A percentile compares a stretch with the other conserved stretches of the same genome.
phyloP scores from a whole-genome alignment of 1,140 invertebrate species.

The Campoletis sonorensis region DNA sequence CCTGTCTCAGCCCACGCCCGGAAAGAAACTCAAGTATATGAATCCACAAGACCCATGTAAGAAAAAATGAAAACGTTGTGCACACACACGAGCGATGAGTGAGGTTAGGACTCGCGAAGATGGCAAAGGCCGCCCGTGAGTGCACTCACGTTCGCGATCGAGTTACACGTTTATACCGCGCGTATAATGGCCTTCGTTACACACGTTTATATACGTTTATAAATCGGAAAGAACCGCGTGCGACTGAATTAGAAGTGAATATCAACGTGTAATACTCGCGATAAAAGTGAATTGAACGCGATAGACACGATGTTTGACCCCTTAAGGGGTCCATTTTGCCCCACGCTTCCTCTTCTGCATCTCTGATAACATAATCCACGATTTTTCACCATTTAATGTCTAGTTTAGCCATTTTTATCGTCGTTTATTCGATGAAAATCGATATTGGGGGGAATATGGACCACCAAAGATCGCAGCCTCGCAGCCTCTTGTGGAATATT shows the following conservation, averaged over 20 bases:
- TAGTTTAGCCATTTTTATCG: too few species aligned
- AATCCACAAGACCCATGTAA: too few species aligned
- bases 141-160: constrained; percentile 40
- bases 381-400: too few species aligned
- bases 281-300: constrained; percentile 27
- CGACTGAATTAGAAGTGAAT: background rate
- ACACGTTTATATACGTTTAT: constrained; percentile 41
- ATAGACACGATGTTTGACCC: background rate
- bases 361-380: background rate
- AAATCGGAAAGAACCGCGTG: background rate
- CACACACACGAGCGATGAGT: background rate
- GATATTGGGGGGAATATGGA: too few species aligned
- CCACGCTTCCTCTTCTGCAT: background rate
- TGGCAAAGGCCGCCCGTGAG: constrained; percentile 10
- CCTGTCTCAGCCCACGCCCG: too few species aligned
- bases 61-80: background rate
- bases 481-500: too few species aligned
- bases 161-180: constrained; percentile 41
- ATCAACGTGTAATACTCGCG: constrained; percentile 35
- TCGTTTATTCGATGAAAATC: too few species aligned
- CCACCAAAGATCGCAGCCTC: too few species aligned
- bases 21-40: background rate
- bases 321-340: background rate
- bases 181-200: constrained; percentile 35
- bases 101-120: background rate